Conservation (phyloP, 2,888 invertebrate genomes). For the Achlya flavicornis region DNA sequence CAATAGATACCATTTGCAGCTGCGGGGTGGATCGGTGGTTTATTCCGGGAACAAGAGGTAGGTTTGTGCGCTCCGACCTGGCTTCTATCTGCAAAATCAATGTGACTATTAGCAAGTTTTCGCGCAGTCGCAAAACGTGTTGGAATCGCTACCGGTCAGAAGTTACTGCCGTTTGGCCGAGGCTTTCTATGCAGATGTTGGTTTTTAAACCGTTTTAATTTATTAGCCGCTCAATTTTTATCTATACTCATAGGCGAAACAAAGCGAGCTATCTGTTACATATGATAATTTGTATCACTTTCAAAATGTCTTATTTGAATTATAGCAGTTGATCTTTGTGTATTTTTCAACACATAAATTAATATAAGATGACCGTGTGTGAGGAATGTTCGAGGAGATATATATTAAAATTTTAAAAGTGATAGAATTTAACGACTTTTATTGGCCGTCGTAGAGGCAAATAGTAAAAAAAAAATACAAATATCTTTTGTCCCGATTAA, state of each 20-base stretch:
- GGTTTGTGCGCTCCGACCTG: slow-evolving; percentile 79
- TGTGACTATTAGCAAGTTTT: slow-evolving; percentile 83
- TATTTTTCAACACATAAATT: neutral
- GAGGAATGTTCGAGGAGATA: no score
- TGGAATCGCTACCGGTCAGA: slow-evolving; percentile 69
- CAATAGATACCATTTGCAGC: slow-evolving; percentile 47
- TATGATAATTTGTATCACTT: neutral
- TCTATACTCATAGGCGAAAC: neutral
- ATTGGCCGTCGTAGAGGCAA: neutral
- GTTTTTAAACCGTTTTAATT: slow-evolving; percentile 9
- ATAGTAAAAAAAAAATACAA: no score
- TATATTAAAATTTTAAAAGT: no score
- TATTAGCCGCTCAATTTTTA: neutral
- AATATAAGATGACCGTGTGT: no score
- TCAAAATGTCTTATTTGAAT: neutral
- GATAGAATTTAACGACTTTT: neutral
- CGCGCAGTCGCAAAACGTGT: slow-evolving; percentile 80
- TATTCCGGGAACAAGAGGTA: slow-evolving; percentile 62
- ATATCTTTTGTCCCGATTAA: no score
- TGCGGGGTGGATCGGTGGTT: slow-evolving; percentile 42
- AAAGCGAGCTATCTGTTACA: neutral
- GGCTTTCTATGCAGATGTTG: slow-evolving; percentile 52
- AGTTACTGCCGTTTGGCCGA: slow-evolving; percentile 50
- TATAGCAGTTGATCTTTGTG: neutral
- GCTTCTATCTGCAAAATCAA: slow-evolving; percentile 84